Evolutionary conservation across 2,888 invertebrate genomes (phyloP).

Genomic region (Xanthia togata): DNA sequence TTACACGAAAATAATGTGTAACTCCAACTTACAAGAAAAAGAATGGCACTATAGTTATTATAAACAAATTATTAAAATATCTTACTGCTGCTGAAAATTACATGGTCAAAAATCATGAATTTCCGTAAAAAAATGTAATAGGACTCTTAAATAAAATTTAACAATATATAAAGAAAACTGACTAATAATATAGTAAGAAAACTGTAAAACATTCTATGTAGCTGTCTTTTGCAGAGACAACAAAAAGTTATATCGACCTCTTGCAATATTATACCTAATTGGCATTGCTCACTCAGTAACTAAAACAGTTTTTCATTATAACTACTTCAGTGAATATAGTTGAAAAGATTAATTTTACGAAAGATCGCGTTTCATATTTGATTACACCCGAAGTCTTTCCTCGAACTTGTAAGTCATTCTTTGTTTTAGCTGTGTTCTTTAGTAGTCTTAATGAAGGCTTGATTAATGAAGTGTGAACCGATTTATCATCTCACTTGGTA

Average conservation of each 20-base stretch:
- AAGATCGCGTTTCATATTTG: constrained; percentile 43
- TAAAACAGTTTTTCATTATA: constrained; percentile 7
- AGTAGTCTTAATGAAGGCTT: constrained; percentile 55
- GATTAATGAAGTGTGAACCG: constrained; percentile 53
- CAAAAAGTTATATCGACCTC: neutral
- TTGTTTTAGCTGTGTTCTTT: constrained; percentile 37
- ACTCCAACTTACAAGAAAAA: too few species aligned
- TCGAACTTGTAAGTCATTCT: constrained; percentile 29
- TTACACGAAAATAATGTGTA: too few species aligned
- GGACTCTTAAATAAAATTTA: too few species aligned
- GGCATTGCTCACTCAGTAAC: neutral
- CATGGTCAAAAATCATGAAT: too few species aligned
- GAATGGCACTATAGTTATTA: too few species aligned
- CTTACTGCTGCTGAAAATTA: too few species aligned
- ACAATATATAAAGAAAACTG: too few species aligned
- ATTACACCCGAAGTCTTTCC: constrained; percentile 36
- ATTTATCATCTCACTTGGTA: constrained; percentile 54
- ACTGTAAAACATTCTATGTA: neutral
- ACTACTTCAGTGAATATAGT: constrained; percentile 30
- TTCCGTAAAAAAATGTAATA: too few species aligned
- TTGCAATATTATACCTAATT: constrained; percentile 15
- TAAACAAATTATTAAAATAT: too few species aligned
- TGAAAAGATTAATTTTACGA: constrained; percentile 42
- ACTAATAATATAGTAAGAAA: neutral
- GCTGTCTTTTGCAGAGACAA: neutral